phyloP scores from a whole-genome alignment of 1,140 invertebrate species.

The Mactra quadrangularis region DNA sequence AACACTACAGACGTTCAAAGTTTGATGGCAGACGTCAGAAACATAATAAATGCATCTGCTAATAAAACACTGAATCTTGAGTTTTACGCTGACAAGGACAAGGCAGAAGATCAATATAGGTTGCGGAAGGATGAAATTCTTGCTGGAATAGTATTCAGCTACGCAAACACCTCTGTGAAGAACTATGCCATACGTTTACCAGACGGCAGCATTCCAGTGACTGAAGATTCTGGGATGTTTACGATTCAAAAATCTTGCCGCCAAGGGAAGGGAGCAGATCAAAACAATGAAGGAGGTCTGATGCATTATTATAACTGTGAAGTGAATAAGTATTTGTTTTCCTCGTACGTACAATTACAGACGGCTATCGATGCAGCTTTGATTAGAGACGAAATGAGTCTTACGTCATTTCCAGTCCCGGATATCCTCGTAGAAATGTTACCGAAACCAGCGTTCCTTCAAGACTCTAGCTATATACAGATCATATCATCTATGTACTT shows the following conservation, averaged over 20 bases:
- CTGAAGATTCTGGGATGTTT: background rate
- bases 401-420: conserved; percentile 40
- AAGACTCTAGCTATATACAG: conserved; percentile 81
- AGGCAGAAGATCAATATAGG: conserved; percentile 13
- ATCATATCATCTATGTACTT: conserved; percentile 92
- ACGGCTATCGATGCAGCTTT: conserved; percentile 73
- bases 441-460: conserved; percentile 72
- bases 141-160: conserved; percentile 65
- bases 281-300: conserved; percentile 21
- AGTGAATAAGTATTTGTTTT: conserved; percentile 72
- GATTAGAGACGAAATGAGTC: conserved; percentile 60
- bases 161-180: conserved; percentile 30
- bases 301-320: conserved; percentile 62
- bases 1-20: conserved; percentile 48
- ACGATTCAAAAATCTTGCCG: conserved; percentile 10
- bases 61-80: conserved; percentile 37
- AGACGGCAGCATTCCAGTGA: background rate
- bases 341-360: conserved; percentile 76
- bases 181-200: conserved; percentile 63
- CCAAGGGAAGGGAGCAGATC: conserved; percentile 16
- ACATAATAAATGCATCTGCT: conserved; percentile 53
- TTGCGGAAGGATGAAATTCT: background rate
- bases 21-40: conserved; percentile 60
- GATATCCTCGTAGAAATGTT: conserved; percentile 73
- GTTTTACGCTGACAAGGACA: conserved; percentile 12